Percentiles rank a stretch among this genome's conserved stretches.
phyloP scores from a whole-genome alignment of 2,888 invertebrate genomes.

The Neocrepidodera transversa region DNA sequence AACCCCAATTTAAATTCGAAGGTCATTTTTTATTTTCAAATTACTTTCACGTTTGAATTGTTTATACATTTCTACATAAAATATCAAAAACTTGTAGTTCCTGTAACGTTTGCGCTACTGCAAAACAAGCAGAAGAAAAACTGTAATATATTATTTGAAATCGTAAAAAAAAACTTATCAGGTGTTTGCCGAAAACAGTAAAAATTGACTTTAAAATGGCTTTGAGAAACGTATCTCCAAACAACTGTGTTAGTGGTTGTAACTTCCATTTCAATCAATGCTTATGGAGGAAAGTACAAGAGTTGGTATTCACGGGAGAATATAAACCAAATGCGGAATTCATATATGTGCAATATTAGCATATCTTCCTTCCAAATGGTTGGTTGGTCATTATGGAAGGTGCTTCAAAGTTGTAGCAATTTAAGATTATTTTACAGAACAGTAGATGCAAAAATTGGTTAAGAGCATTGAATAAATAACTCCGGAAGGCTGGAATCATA shows the following conservation, averaged over 20 bases:
- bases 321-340: background rate
- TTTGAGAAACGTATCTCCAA: background rate
- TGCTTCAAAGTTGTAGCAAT: background rate
- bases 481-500: background rate
- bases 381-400: background rate
- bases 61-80: no score
- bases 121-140: background rate
- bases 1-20: no score
- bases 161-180: no score
- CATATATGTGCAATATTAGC: background rate
- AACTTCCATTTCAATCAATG: background rate
- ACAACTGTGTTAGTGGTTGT: background rate
- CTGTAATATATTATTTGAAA: background rate
- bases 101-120: no score
- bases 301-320: background rate
- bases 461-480: background rate
- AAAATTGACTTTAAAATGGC: background rate
- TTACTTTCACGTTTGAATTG: no score
- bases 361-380: background rate
- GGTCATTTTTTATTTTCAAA: no score
- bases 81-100: no score
- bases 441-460: background rate
- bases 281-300: no score
- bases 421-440: background rate
- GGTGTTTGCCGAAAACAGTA: background rate